A percentile compares a stretch with the other conserved stretches of the same genome.
These are phyloP conservation scores for Drosophila bocki DNA, from an alignment of 1,140 invertebrate species.

Conservation along the genomic window DNA sequence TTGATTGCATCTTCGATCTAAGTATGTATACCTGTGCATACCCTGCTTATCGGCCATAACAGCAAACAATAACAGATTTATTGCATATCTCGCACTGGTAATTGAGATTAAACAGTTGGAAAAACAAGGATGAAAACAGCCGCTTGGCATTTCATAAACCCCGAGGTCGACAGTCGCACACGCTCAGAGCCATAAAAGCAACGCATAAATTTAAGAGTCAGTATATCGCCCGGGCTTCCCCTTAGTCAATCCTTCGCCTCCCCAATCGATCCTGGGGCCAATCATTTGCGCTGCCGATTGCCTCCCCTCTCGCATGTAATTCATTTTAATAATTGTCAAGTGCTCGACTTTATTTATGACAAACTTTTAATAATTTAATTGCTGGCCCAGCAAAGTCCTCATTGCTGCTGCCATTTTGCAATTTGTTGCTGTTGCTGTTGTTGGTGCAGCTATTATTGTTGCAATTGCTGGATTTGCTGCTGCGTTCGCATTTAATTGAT, in stretches of 20 bases:
- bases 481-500: slow-evolving; percentile 80
- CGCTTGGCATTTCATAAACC: slow-evolving; percentile 72
- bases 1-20: background rate
- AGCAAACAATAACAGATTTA: slow-evolving; percentile 81
- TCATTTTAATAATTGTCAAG: slow-evolving; percentile 82
- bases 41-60: slow-evolving; percentile 38
- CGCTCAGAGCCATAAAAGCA: slow-evolving; percentile 49
- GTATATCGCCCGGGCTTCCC: slow-evolving; percentile 57
- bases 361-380: slow-evolving; percentile 83
- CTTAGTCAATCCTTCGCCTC: slow-evolving; percentile 27
- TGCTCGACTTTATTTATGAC: slow-evolving; percentile 76
- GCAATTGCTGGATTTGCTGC: slow-evolving; percentile 70
- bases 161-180: slow-evolving; percentile 23
- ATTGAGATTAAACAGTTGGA: slow-evolving; percentile 82
- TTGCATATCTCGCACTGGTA: slow-evolving; percentile 79
- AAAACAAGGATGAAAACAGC: slow-evolving; percentile 64
- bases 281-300: slow-evolving; percentile 28
- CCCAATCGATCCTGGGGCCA: slow-evolving; percentile 26
- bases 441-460: slow-evolving; percentile 49
- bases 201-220: slow-evolving; percentile 74
- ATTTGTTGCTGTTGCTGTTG: slow-evolving; percentile 12
- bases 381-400: slow-evolving; percentile 47
- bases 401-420: slow-evolving; percentile 32
- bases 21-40: slow-evolving; percentile 17
- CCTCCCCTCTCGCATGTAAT: slow-evolving; percentile 53